Evolutionary conservation across 2,888 invertebrate genomes (phyloP).

Genomic region (Lycaena phlaeas): DNA sequence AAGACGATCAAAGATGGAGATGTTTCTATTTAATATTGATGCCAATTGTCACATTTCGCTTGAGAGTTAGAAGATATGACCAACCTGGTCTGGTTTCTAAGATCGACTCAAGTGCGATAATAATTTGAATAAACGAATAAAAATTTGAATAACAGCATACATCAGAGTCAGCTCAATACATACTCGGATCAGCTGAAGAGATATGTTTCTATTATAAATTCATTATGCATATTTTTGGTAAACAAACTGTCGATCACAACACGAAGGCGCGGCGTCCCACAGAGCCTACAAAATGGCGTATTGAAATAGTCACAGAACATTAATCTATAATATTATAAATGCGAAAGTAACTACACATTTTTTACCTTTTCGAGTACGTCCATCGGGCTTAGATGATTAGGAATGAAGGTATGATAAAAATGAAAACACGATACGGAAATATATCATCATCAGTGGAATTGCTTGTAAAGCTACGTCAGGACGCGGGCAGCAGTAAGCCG

Average conservation of each 20-base stretch:
- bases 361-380: too few species aligned
- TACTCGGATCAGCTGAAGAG: background rate
- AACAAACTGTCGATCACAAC: conserved; percentile 74
- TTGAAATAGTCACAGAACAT: background rate
- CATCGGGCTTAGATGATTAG: too few species aligned
- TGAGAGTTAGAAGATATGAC: too few species aligned
- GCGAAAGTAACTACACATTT: conserved; percentile 30
- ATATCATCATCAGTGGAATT: too few species aligned
- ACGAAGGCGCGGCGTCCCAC: conserved; percentile 46
- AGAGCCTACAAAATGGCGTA: background rate
- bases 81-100: too few species aligned
- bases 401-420: too few species aligned
- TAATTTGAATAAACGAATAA: background rate
- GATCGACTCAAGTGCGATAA: background rate
- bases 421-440: too few species aligned
- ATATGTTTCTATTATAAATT: conserved; percentile 40
- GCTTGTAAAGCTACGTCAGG: too few species aligned
- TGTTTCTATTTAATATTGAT: too few species aligned
- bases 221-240: conserved; percentile 74
- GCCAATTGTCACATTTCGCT: too few species aligned
- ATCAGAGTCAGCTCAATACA: conserved; percentile 6
- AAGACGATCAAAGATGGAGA: too few species aligned
- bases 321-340: conserved; percentile 46
- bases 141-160: background rate
- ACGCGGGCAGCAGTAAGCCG: too few species aligned